Base-by-base conservation (phyloP, 2,113 vertebrate genomes). In the Etia nguti region DNA sequence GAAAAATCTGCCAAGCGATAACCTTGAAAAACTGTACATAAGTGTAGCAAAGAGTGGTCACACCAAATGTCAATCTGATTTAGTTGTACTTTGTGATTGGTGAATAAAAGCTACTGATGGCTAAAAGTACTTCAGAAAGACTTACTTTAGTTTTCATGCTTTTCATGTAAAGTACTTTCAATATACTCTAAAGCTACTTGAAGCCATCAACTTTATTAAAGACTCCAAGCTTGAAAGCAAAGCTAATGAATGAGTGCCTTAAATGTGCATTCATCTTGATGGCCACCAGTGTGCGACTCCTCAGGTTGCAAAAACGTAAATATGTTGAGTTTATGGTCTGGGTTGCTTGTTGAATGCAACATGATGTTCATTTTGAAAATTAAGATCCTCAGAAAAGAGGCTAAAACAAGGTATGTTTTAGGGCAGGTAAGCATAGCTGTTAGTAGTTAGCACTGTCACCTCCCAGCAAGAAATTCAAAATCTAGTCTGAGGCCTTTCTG, bases 251-350 rank as follows among this genome's bases (percentile, higher is more conserved):
- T 7, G 34, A 15, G 12, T 15, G 12, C 38, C 13, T 43, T 15
- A 43, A 16, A 70, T 70, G 1, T 70, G 38, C 65, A 43, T 43
- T 70, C n/a, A 16, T 43, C n/a, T 7, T 43, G 65, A 1, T 43
- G 38, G n/a, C 3, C 65, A 15, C 38, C 65, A 43, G 20, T 34
- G 29, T 29, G 56, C 4, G 2, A 29, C 26, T 29, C 56, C 24
- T 29, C 24, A 8, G 29, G 29, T 70, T 26, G 38, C 3, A 70
- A 43, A 73, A 26, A 73, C n/a, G n/a, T n/a, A n/a, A 43, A 70
- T 43, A 43, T 46, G 1, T 26, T 1, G 22, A 46, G 68, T 26
- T 16, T 1, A 18, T 0, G 3, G 13, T 73, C 65, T 43, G n/a
- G 2, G 8, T 6, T 46, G 22, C 1, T 73, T 43, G 8, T 73